Evolutionary conservation across 2,888 invertebrate genomes (phyloP), one percentile per base, ranked within the genome.

Genomic region (Apamea epomidion): DNA sequence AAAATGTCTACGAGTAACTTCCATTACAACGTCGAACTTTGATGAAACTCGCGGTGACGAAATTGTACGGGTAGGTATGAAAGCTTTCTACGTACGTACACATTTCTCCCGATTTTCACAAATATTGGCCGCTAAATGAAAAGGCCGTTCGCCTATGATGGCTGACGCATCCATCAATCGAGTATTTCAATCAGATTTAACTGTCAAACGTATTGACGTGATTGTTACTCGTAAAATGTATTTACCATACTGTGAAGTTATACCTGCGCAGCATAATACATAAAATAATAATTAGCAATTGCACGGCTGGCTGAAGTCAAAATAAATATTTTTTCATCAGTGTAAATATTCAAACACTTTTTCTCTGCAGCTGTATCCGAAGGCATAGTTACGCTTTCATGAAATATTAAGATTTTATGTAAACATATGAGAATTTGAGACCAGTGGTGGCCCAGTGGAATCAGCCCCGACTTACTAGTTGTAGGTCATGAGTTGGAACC

Each of bases 181-280:
- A 54, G 0, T 21, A 72, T 58, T 71, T 42, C 7, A 42, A 72
- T 58, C 12, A 12, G 1, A 72, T 21, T 14, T 14, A n/a, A 21
- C 21, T 58, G n/a, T n/a, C n/a, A 58, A 72, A 58, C 4, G 10
- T 16, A 32, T 32, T 71, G 25, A n/a, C 12, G 54, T 25, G 5
- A 21, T 65, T 37, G 6, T 54, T 54, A 68, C 58, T 48, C 14
- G 7, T 25, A 25, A 58, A 42, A 71, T 58, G 14, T 37, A 32
- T 16, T 25, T 60, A 60, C 42, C 72, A 80, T 84, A 65, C 72
- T 83, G 72, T 84, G 80, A 21, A 75, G 79, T 64, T 83, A 70
- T 74, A 64, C 7, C 45, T 21, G 21, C 42, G 1, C 69, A 67
- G 60, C 64, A 18, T 80, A 74, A 29, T 48, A 16, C 45, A 74